A percentile compares a stretch with the other conserved stretches of the same genome.
Evolutionary conservation across 2,888 invertebrate genomes (phyloP).

Genomic region (Yponomeuta cagnagella): DNA sequence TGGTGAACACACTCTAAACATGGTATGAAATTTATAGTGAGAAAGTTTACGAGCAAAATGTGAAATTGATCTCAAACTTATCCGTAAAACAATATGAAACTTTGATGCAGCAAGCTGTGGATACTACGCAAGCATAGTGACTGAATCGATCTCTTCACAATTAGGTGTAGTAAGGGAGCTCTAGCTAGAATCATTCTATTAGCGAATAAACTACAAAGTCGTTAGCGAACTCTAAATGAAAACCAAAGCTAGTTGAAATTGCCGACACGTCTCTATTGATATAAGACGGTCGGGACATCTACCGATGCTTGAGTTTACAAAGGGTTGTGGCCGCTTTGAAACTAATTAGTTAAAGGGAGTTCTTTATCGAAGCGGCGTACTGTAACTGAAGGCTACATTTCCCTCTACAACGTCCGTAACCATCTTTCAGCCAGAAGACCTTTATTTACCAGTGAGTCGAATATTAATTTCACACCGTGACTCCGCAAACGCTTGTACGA

Average conservation of each 20-base stretch:
- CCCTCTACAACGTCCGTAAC: slow-evolving; percentile 30
- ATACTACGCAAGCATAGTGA: slow-evolving; percentile 58
- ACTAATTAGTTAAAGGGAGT: slow-evolving; percentile 65
- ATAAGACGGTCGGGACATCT: slow-evolving; percentile 54
- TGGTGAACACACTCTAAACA: neutral
- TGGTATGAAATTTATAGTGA: neutral
- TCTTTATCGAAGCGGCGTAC: slow-evolving; percentile 52
- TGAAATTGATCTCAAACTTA: slow-evolving; percentile 39
- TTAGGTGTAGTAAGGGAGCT: slow-evolving; percentile 25
- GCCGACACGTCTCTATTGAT: slow-evolving; percentile 60
- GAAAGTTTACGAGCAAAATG: slow-evolving; percentile 22
- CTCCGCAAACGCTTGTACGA: neutral
- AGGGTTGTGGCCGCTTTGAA: slow-evolving; percentile 69
- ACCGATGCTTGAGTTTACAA: slow-evolving; percentile 68
- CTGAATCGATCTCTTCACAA: neutral
- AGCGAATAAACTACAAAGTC: slow-evolving; percentile 56
- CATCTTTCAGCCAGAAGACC: neutral
- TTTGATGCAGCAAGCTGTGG: slow-evolving; percentile 75
- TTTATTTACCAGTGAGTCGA: neutral
- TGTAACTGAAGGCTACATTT: slow-evolving; percentile 61
- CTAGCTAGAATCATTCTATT: slow-evolving; percentile 43
- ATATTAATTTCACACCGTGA: neutral
- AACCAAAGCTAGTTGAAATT: slow-evolving; percentile 50
- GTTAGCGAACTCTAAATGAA: slow-evolving; percentile 51
- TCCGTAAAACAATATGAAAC: slow-evolving; percentile 34